Evolutionary conservation across 2,888 invertebrate genomes (phyloP), one percentile per base, ranked within the genome.

Genomic region (Serripes groenlandicus): DNA sequence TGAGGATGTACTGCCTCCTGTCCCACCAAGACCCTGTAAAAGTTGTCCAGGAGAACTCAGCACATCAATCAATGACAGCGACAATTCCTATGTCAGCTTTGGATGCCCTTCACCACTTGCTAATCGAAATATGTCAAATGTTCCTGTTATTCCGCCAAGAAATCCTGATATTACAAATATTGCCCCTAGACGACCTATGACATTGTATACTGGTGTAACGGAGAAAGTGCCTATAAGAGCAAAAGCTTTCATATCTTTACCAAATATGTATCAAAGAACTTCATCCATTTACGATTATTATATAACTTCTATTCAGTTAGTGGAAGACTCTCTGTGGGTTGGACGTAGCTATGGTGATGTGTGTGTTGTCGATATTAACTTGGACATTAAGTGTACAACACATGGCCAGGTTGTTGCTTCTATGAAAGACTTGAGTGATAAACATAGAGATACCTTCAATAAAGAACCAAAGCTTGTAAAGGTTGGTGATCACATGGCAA

Each of bases 301-400:
- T 23, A 73, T 91, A 3, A 84, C 82, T 49, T 89, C 89, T 1
- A 66, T 90, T 3, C 68, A 78, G 11, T 69, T 80, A 66, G 90
- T 90, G 5, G 77, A 84, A 21, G 88, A 90, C 68, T 85, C 90
- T 1, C 68, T 93, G 62, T 91, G 92, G 92, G 84, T 91, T 3
- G 91, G 91, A 0, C 88, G 90, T 32, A 88, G 84, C 72, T 78
- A 69, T 75, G 92, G 92, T 3, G 90, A 90, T 66, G 90, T 92
- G 28, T 83, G 83, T 75, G 60, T 86, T 15, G 80, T 83, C 7
- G 79, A 81, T 68, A 68, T 74, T 49, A 62, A 73, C 28, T 5
- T 28, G 18, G 73, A 60, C 23, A 56, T 30, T 11, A n/a, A 1
- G 9, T 56, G 3, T 15, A 34, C 9, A 18, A 30, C 54, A n/a